A percentile compares a stretch with the other conserved stretches of the same genome.
Conservation (phyloP, 2,888 invertebrate species). For the Sturmia bella region DNA sequence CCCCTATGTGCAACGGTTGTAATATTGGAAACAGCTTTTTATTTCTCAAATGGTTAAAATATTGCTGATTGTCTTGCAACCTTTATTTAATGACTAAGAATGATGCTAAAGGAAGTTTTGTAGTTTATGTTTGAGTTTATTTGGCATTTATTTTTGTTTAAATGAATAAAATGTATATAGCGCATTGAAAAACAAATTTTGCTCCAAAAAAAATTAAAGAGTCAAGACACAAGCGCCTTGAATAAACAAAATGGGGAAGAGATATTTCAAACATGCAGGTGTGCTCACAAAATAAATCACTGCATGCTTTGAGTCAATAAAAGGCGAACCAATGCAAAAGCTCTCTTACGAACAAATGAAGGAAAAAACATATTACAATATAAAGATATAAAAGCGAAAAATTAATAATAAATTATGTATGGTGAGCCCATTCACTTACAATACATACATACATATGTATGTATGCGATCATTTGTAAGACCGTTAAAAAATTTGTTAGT, state of each 20-base stretch:
- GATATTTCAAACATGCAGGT: conserved; percentile 51
- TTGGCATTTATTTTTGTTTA: conserved; percentile 13
- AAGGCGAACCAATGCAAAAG: conserved; percentile 17
- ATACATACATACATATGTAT: neutral
- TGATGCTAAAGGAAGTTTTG: no score
- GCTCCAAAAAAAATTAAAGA: conserved; percentile 25
- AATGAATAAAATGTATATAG: conserved; percentile 20
- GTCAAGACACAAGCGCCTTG: conserved; percentile 15
- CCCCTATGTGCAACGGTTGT: no score
- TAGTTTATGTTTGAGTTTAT: neutral
- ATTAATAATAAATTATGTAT: neutral
- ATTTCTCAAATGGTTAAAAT: neutral
- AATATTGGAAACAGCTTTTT: neutral
- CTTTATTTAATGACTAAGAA: no score
- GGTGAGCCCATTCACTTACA: neutral
- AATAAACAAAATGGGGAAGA: conserved; percentile 17
- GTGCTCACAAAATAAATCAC: conserved; percentile 63
- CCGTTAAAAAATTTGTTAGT: conserved; percentile 3
- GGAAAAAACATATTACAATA: conserved; percentile 16
- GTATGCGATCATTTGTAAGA: neutral
- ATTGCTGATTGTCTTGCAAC: no score
- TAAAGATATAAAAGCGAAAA: neutral
- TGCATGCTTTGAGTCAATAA: conserved; percentile 5
- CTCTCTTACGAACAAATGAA: conserved; percentile 1
- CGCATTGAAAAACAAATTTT: neutral